Base-by-base conservation (phyloP, 2,888 invertebrate genomes). In the Callimorpha dominula region DNA sequence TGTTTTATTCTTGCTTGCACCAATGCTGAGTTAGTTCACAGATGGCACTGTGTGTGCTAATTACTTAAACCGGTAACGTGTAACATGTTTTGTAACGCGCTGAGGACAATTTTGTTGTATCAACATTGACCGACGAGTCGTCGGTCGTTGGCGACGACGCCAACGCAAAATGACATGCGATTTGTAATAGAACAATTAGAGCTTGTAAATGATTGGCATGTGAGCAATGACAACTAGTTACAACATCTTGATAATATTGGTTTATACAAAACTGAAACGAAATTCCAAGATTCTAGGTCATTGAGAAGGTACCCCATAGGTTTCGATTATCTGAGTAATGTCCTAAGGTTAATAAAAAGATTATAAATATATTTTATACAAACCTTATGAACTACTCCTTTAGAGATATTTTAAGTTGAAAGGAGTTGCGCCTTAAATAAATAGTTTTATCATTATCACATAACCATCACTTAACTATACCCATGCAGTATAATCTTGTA, bases 141-240 rank as follows among this genome's bases (percentile, higher is more conserved):
- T 31, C 31, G 31, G 31, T 31, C 31, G 31, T 31, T 2, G 31
- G 31, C 31, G 2, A 31, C 75, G 76, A 77, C 81, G 86, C 85
- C 75, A 75, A 77, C 81, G 86, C 86, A 89, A 92, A 92, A 91
- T 90, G 86, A 79, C 78, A 79, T 78, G 79, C 79, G 78, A 71
- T 80, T 86, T 88, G 86, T 89, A 89, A 87, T 87, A 86, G 77
- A 79, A 86, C 87, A 88, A 90, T 91, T 91, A 89, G 86, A 89
- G 74, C 82, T 81, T 79, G 71, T 80, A 78, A 77, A 86, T 88
- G 75, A 80, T 81, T 76, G 72, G 78, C 72, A 75, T 76, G 76
- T 80, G 81, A 78, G 72, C 76, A 84, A 67, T 73, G 73, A 63
- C 6, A 31, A 46, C 12, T 57, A 42, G 15, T 68, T 69, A 31